Conservation (phyloP, 1,140 invertebrate genomes). For the Drosophila navojoa region DNA sequence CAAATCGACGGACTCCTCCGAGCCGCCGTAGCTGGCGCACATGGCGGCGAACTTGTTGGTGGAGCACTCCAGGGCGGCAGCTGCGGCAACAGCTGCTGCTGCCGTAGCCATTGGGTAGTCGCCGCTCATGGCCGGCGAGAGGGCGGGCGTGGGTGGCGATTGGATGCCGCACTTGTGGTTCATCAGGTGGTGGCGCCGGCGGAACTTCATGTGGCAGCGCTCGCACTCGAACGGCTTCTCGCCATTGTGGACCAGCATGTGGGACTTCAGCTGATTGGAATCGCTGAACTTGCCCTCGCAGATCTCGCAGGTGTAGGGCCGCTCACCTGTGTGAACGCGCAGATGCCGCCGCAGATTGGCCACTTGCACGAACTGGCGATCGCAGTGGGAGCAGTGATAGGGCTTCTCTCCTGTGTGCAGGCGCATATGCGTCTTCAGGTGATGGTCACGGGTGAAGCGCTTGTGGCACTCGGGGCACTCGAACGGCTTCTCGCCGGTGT, state of each 20-base stretch:
- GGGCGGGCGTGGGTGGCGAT: conserved; percentile 73
- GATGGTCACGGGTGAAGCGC: conserved; percentile 97
- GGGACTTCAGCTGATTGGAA: conserved; percentile 96
- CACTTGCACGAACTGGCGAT: conserved; percentile 96
- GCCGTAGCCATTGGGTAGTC: conserved; percentile 61
- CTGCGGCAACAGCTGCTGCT: conserved; percentile 50
- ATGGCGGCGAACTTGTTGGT: conserved; percentile 69
- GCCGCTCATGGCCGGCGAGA: conserved; percentile 66
- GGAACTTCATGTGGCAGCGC: conserved; percentile 90
- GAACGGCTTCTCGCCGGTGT: conserved; percentile 98
- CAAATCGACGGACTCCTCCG: conserved; percentile 77
- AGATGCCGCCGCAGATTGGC: conserved; percentile 96
- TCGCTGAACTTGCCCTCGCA: conserved; percentile 96
- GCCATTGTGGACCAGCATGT: conserved; percentile 94
- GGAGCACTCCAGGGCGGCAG: conserved; percentile 52
- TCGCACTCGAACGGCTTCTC: conserved; percentile 94
- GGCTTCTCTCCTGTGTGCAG: conserved; percentile 97
- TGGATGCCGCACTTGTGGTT: conserved; percentile 91
- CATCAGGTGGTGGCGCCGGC: conserved; percentile 92
- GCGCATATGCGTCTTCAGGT: conserved; percentile 96
- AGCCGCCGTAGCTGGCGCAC: conserved; percentile 69
- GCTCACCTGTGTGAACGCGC: conserved; percentile 97
- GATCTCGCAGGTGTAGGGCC: conserved; percentile 95
- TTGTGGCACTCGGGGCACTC: conserved; percentile 97
- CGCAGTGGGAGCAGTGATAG: conserved; percentile 95